Conservation (phyloP, 2,888 invertebrate genomes). For the Pterostichus niger region DNA sequence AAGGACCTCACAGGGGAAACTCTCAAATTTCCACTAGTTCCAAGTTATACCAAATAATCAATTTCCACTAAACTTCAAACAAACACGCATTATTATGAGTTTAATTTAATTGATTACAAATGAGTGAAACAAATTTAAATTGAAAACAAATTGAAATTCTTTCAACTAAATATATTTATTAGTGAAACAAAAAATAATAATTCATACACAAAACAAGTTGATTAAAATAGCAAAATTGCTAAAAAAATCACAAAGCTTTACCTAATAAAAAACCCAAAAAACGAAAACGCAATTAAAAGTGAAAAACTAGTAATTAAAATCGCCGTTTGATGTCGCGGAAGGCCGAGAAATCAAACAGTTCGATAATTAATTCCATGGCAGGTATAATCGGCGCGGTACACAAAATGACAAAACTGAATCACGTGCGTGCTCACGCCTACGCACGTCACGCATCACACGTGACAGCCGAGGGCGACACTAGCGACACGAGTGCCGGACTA, state of each 20-base stretch:
- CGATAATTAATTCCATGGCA: slow-evolving; percentile 46
- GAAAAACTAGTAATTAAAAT: slow-evolving; percentile 30
- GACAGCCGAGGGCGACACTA: not conserved
- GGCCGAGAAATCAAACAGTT: slow-evolving; percentile 32
- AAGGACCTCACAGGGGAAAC: not conserved
- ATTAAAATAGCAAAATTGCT: not conserved
- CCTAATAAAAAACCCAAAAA: not conserved
- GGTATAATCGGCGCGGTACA: slow-evolving; percentile 31
- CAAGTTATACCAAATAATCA: not conserved
- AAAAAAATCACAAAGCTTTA: not conserved
- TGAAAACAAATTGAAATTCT: too few species aligned
- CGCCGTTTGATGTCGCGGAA: slow-evolving; percentile 5
- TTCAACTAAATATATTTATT: not conserved
- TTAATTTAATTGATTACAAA: not conserved
- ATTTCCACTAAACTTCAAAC: not conserved
- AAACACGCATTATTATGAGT: not conserved
- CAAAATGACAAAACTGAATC: slow-evolving; percentile 39
- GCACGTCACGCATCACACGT: not conserved
- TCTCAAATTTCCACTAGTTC: not conserved
- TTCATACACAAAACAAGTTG: not conserved
- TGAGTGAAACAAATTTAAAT: not conserved
- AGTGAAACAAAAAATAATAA: not conserved
- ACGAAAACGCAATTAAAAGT: slow-evolving; percentile 2
- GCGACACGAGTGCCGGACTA: slow-evolving; percentile 32
- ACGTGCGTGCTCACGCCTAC: slow-evolving; percentile 32